Conservation (phyloP, 1,140 invertebrate genomes). For the Temnothorax curvispinosus region DNA sequence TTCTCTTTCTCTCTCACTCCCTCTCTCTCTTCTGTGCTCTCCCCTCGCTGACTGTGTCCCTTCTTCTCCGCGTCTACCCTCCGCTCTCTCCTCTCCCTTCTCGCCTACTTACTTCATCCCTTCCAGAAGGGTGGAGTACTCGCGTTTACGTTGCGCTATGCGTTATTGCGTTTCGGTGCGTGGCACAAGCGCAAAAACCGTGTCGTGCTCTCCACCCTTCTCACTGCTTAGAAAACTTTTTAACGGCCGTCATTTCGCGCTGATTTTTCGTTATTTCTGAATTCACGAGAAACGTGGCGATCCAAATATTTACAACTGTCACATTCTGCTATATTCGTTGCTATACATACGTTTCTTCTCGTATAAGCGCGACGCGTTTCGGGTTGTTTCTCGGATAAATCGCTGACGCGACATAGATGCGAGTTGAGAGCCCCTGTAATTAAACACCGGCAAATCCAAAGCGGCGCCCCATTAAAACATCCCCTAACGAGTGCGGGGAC, state of each 20-base stretch:
- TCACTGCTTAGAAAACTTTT: conserved; percentile 26
- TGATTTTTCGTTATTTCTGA: background rate
- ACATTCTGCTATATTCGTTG: background rate
- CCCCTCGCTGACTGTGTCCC: conserved; percentile 36
- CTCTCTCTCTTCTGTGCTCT: background rate
- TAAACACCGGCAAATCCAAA: conserved; percentile 79
- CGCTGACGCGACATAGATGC: background rate
- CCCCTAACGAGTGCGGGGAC: conserved; percentile 76
- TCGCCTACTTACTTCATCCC: conserved; percentile 55
- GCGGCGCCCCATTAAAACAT: conserved; percentile 78
- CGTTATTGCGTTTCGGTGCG: conserved; percentile 74
- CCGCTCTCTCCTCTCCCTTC: background rate
- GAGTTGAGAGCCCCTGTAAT: conserved; percentile 75
- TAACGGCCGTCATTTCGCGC: background rate
- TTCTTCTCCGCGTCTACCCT: conserved; percentile 15
- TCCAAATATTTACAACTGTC: background rate
- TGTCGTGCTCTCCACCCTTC: conserved; percentile 47
- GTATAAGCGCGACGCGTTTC: background rate
- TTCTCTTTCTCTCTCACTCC: conserved; percentile 45
- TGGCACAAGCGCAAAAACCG: conserved; percentile 70
- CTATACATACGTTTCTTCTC: background rate
- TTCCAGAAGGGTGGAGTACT: conserved; percentile 67
- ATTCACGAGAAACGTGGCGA: background rate
- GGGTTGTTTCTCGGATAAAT: background rate
- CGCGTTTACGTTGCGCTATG: conserved; percentile 72